phyloP scores from a whole-genome alignment of 1,140 invertebrate species.

The Leptinotarsa undecemlineata region DNA sequence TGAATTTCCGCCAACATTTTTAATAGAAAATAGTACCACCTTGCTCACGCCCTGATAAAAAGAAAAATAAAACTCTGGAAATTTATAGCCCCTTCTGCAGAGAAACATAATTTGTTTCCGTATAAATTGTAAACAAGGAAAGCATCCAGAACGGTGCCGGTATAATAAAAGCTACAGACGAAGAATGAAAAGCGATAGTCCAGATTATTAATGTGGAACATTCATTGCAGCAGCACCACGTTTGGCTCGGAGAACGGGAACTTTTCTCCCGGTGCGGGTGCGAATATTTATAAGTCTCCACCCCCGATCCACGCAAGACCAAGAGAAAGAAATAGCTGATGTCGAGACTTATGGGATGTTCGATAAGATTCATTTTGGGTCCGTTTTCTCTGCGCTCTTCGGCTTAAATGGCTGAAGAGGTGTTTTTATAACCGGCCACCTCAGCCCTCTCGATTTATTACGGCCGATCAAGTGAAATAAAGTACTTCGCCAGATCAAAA shows the following conservation, averaged over 20 bases:
- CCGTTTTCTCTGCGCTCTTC: conserved; percentile 39
- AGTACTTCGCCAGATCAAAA: conserved; percentile 32
- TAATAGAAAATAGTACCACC: not conserved
- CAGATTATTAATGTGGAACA: conserved; percentile 46
- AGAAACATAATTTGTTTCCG: conserved; percentile 16
- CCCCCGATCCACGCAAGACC: conserved; percentile 50
- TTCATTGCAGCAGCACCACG: conserved; percentile 49
- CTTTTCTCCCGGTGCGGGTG: conserved; percentile 49
- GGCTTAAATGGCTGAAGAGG: conserved; percentile 55
- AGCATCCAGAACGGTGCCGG: conserved; percentile 2
- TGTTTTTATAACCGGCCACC: conserved; percentile 56
- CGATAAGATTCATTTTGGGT: conserved; percentile 60
- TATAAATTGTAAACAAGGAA: conserved; percentile 11
- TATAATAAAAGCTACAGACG: conserved; percentile 12
- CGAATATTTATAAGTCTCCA: conserved; percentile 57
- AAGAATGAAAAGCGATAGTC: conserved; percentile 37
- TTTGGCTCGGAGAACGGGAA: conserved; percentile 54
- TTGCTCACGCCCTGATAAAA: not conserved
- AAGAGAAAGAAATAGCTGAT: conserved; percentile 59
- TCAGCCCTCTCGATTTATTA: conserved; percentile 53
- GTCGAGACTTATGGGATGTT: conserved; percentile 59
- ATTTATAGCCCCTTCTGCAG: not conserved
- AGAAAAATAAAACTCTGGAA: not conserved
- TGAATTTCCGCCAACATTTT: not conserved
- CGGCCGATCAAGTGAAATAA: conserved; percentile 51